These are phyloP conservation scores for Geococcyx californianus DNA, from an alignment of 2,113 vertebrate species.

Conservation along the genomic window DNA sequence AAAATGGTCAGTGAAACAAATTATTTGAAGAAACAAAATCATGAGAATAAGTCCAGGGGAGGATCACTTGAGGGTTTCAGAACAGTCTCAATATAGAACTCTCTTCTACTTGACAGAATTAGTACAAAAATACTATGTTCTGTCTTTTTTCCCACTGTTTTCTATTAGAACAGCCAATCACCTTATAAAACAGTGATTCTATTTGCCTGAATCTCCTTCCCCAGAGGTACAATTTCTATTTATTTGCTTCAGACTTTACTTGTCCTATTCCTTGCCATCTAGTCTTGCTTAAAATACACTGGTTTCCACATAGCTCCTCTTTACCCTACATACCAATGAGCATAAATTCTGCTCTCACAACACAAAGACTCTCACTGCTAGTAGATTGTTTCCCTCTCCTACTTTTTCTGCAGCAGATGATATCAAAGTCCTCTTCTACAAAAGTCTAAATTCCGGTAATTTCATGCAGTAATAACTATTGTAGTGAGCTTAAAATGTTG, in stretches of 20 bases:
- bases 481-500: not conserved
- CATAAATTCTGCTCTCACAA: not conserved
- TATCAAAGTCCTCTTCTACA: not conserved
- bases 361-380: not conserved
- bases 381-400: not conserved
- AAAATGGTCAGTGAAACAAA: not conserved
- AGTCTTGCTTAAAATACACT: not conserved
- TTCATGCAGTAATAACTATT: not conserved
- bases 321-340: not conserved
- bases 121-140: not conserved
- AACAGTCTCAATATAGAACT: not conserved
- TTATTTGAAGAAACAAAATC: not conserved
- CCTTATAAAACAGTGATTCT: not conserved
- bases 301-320: not conserved
- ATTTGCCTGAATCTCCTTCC: not conserved
- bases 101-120: not conserved
- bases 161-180: not conserved
- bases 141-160: not conserved
- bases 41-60: not conserved
- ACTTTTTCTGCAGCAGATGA: not conserved
- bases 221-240: not conserved
- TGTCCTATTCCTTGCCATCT: not conserved
- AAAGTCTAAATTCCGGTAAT: not conserved
- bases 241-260: not conserved
- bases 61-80: not conserved